phyloP scores from a whole-genome alignment of 2,888 invertebrate species.

The Petrophora chlorosata region DNA sequence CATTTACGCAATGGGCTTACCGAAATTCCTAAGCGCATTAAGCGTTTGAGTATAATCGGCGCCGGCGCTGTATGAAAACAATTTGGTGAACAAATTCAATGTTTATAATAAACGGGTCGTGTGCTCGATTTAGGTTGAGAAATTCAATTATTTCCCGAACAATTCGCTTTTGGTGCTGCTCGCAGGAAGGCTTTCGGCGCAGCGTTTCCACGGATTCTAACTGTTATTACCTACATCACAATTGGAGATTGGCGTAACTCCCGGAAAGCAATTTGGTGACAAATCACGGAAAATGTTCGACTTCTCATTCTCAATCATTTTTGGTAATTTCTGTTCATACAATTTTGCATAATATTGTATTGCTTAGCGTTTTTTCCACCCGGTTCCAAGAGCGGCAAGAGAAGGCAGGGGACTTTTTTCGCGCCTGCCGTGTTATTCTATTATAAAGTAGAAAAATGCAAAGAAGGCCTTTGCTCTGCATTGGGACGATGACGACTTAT shows the following conservation, averaged over 20 bases:
- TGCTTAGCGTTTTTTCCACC: too few species aligned
- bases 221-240: constrained; percentile 35
- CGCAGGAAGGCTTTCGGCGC: constrained; percentile 31
- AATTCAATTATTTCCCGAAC: constrained; percentile 53
- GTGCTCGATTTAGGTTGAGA: constrained; percentile 50
- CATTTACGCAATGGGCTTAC: constrained; percentile 29
- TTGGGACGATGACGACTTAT: too few species aligned
- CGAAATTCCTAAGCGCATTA: constrained; percentile 26
- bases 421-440: too few species aligned
- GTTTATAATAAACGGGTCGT: constrained; percentile 54
- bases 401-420: too few species aligned
- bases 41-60: constrained; percentile 29
- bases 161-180: constrained; percentile 36
- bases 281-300: constrained; percentile 10
- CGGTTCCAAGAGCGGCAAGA: too few species aligned
- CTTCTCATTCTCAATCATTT: neutral
- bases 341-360: too few species aligned
- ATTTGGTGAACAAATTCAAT: constrained; percentile 42
- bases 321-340: neutral
- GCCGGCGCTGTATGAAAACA: constrained; percentile 33
- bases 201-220: constrained; percentile 32
- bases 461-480: too few species aligned
- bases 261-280: constrained; percentile 15
- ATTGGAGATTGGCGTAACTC: constrained; percentile 31
- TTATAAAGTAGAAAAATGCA: too few species aligned